Conservation (phyloP, 2,113 vertebrate species). For the Actenoides lindsayi region DNA sequence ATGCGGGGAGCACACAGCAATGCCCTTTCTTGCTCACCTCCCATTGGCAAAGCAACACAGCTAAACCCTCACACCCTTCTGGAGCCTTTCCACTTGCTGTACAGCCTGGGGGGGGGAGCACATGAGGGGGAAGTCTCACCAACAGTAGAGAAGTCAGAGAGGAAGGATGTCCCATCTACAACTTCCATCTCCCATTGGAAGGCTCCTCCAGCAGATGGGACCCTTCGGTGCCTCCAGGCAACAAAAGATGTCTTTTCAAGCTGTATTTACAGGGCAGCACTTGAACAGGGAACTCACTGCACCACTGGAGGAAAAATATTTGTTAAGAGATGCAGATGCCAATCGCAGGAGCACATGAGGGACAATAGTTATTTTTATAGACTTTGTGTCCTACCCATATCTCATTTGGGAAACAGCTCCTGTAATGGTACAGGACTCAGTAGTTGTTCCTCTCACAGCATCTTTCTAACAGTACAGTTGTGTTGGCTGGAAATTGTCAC, state of each 20-base stretch:
- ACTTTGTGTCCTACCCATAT: background rate
- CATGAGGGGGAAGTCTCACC: background rate
- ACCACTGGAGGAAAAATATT: background rate
- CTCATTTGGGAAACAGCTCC: background rate
- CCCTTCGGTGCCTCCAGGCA: background rate
- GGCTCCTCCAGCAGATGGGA: background rate
- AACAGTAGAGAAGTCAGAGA: background rate
- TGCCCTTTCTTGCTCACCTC: background rate
- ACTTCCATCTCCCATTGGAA: background rate
- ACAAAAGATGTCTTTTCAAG: background rate
- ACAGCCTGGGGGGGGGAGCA: too few relatives aligned
- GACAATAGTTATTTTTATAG: background rate
- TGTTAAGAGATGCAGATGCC: background rate
- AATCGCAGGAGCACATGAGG: background rate
- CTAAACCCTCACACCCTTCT: background rate
- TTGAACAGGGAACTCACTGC: background rate
- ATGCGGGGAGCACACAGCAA: background rate
- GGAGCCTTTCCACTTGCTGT: background rate
- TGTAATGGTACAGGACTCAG: accelerated
- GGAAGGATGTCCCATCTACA: background rate
- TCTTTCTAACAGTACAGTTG: background rate
- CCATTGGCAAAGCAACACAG: background rate
- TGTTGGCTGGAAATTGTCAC: background rate
- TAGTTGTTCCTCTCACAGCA: background rate
- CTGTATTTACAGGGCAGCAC: background rate